phyloP scores from a whole-genome alignment of 2,888 invertebrate genomes.

The Azorinus chamasolen region DNA sequence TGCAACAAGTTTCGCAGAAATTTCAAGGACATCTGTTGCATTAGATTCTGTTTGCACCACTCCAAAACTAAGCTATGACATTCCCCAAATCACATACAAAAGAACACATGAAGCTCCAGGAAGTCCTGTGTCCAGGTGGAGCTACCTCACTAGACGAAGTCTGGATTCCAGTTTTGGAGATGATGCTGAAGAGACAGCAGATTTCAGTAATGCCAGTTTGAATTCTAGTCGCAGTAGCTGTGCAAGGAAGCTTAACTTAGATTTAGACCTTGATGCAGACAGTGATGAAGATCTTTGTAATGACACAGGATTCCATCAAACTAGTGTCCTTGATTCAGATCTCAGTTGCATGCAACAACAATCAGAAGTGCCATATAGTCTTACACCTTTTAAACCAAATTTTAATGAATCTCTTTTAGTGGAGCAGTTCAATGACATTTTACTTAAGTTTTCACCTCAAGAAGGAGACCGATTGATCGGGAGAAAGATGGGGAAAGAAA shows the following conservation, averaged over 20 bases:
- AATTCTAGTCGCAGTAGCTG: constrained; percentile 20
- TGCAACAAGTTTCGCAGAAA: constrained; percentile 11
- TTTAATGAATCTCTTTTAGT: constrained; percentile 11
- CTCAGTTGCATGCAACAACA: too few relatives aligned
- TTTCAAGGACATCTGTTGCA: constrained; percentile 1
- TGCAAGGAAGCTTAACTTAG: constrained; percentile 22
- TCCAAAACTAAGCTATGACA: constrained; percentile 5
- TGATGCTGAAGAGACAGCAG: constrained; percentile 7
- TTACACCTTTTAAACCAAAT: neutral
- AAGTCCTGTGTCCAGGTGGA: constrained; percentile 10
- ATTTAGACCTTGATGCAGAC: constrained; percentile 30
- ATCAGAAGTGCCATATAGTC: too few relatives aligned
- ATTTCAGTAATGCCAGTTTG: constrained; percentile 2
- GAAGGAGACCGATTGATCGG: constrained; percentile 73
- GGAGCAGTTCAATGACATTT: constrained; percentile 18
- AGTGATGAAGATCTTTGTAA: constrained; percentile 1
- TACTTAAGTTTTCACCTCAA: constrained; percentile 41
- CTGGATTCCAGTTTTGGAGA: constrained; percentile 30
- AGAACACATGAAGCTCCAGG: neutral
- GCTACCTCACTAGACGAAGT: constrained; percentile 23
- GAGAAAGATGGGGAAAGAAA: constrained; percentile 72
- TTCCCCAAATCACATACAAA: too few relatives aligned
- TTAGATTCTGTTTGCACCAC: constrained; percentile 15
- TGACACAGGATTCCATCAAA: too few relatives aligned
- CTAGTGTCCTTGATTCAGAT: too few relatives aligned